Base-by-base conservation (phyloP, 2,888 invertebrate genomes). In the Andrena marginata region DNA sequence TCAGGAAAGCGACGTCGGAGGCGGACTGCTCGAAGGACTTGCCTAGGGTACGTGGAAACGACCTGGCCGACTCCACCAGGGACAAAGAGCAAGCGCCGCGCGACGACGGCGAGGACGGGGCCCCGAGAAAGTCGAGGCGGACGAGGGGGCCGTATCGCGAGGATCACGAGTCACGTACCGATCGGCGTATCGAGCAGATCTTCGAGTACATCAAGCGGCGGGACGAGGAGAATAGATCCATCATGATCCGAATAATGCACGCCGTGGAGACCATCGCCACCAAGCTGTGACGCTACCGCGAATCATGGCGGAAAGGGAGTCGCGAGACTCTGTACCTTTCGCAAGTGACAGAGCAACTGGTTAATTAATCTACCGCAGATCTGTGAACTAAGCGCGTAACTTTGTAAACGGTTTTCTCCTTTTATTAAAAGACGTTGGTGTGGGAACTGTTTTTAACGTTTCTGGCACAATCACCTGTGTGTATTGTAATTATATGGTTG, bases 241-340 rank as follows among this genome's bases (percentile, higher is more conserved):
- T 92, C 59, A 89, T 92, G 86, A 69, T 89, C 72, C 87, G 90
- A 80, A 89, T 92, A 83, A 85, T 92, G 33, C 85, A 89, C 70
- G 91, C 91, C 23, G 88, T 92, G 65, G 92, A 92, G 69, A 90
- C 81, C 42, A 92, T 92, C 31, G 90, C 90, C 68, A 88, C 87
- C 10, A 91, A 90, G 77, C 72, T 89, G 64, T 80, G 72, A 80
- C 65, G 26, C 33, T 31, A 1, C 42, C 42, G 42, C 42, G 23
- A 1, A 60, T 16, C 2, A 26, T 0, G n/a, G 16, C 16, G 2
- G 31, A 31, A 31, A 10, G 33, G 10, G 7, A 13, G 62, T 16
- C 26, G 54, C n/a, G 54, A 31, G 59, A 7, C 42, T 1, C 42
- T n/a, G 3, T 33, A 4, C 26, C 54, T 26, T 33, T 35, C 10